Base-by-base conservation (phyloP, 2,113 vertebrate species). In the Myodes glareolus region DNA sequence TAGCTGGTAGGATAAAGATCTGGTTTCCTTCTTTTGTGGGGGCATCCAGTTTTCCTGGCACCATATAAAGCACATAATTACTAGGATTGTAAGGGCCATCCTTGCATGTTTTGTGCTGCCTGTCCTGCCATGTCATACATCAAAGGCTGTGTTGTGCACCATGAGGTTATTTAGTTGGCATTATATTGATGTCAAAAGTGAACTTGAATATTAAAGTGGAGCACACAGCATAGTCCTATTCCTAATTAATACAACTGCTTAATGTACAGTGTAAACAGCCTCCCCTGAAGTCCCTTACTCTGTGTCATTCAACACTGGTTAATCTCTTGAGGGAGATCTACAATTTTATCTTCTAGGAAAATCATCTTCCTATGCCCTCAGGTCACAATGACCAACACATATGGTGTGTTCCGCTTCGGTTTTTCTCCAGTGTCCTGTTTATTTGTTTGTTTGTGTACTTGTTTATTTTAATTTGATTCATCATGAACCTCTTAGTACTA, bases 131-230 rank as follows among this genome's bases (percentile, higher is more conserved):
- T 25, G 29, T 33, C 84, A 11, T 33, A 73, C 29, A 5, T 72
- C 7, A 31, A 87, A 9, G 61, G 4, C 1, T 87, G 16, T 73
- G 7, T 65, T 92, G 10, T 91, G 36, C 16, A 88, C 36, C 14
- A 13, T 85, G 31, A 90, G 12, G 5, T 55, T 92, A 88, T 27
- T 42, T 90, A 84, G 16, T 23, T 97, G 29, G 68, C 42, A 55
- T 89, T 61, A 55, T 42, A 77, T 77, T 52, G 73, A 52, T 58
- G 58, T 29, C 89, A 90, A 95, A 92, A n/a, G 45, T 92, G 33
- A 92, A 33, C n/a, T 84, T 31, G 84, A 82, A 92, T 91, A 84
- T 52, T 92, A 3, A 0, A 58, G 80, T 39, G 77, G 84, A 61
- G 36, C 52, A 52, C 23, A 16, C 92, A 76, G 11, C 78, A 27